A percentile compares a stretch with the other conserved stretches of the same genome.
Evolutionary conservation across 2,888 invertebrate species (phyloP).

Genomic region (Willowsia nigromaculata): DNA sequence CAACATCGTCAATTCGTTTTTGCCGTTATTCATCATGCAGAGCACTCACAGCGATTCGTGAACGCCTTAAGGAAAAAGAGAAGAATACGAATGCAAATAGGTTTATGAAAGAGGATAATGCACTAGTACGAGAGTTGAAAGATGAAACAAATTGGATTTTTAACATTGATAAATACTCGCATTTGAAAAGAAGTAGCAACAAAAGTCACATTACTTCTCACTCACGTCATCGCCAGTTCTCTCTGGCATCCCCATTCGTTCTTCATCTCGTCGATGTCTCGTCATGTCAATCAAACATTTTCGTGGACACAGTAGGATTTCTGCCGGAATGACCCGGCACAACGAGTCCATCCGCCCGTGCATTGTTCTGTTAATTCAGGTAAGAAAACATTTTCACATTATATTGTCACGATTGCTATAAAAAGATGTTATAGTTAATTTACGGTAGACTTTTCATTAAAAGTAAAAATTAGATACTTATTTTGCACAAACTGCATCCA

Average conservation of each 20-base stretch:
- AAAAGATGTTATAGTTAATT: too few relatives aligned
- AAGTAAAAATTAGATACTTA: too few relatives aligned
- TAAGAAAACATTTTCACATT: too few relatives aligned
- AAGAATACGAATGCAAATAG: not conserved
- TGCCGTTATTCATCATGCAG: not conserved
- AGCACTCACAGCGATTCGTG: conserved; percentile 11
- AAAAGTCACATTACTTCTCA: not conserved
- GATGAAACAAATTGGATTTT: not conserved
- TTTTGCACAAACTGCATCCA: not conserved
- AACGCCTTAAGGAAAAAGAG: conserved; percentile 29
- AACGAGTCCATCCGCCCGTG: too few relatives aligned
- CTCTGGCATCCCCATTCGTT: not conserved
- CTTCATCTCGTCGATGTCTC: not conserved
- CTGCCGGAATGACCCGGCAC: conserved; percentile 13
- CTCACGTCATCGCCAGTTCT: not conserved
- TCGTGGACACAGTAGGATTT: not conserved
- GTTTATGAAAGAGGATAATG: not conserved
- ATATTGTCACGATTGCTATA: too few relatives aligned
- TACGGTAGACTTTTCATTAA: too few relatives aligned
- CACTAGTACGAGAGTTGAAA: not conserved
- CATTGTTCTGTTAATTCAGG: not conserved
- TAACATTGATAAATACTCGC: not conserved
- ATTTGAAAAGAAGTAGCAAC: not conserved
- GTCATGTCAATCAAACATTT: conserved; percentile 20
- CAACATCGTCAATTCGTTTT: not conserved